These are phyloP conservation scores for Polypterus bichir DNA, from an alignment of 2,113 vertebrate genomes.

Conservation along the genomic window DNA sequence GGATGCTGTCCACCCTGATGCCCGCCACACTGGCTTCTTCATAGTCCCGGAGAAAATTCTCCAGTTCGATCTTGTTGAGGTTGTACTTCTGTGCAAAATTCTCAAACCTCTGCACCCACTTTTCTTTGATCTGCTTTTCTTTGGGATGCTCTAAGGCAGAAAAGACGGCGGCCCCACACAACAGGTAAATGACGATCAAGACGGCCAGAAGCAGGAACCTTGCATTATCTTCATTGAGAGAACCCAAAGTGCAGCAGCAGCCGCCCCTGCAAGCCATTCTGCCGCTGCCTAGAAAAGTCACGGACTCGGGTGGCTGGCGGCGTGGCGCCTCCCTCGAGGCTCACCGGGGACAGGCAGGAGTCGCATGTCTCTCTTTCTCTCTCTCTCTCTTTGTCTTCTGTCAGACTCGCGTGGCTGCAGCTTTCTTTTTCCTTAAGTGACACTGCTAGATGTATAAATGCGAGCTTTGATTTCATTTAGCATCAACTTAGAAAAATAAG, in stretches of 20 bases:
- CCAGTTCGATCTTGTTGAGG: slow-evolving; percentile 67
- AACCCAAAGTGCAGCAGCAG: slow-evolving; percentile 56
- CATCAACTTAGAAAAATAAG: no score
- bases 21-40: slow-evolving; percentile 77
- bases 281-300: slow-evolving; percentile 19
- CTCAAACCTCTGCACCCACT: slow-evolving; percentile 72
- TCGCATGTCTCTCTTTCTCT: not conserved
- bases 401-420: not conserved
- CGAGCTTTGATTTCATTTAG: no score
- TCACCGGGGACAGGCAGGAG: not conserved
- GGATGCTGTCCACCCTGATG: slow-evolving; percentile 66
- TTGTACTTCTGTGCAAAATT: slow-evolving; percentile 73
- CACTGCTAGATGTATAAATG: not conserved
- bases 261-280: slow-evolving; percentile 70
- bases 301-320: slow-evolving; percentile 24
- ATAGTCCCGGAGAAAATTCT: slow-evolving; percentile 68
- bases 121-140: slow-evolving; percentile 70
- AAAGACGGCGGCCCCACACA: slow-evolving; percentile 88
- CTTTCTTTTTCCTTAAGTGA: not conserved
- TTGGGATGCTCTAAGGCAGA: slow-evolving; percentile 81
- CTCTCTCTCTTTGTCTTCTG: not conserved
- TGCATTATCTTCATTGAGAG: slow-evolving; percentile 79
- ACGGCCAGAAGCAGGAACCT: slow-evolving; percentile 75
- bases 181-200: slow-evolving; percentile 72
- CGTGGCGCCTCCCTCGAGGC: slow-evolving; percentile 5